phyloP scores from a whole-genome alignment of 2,888 invertebrate genomes.

The Petrolisthes cinctipes region DNA sequence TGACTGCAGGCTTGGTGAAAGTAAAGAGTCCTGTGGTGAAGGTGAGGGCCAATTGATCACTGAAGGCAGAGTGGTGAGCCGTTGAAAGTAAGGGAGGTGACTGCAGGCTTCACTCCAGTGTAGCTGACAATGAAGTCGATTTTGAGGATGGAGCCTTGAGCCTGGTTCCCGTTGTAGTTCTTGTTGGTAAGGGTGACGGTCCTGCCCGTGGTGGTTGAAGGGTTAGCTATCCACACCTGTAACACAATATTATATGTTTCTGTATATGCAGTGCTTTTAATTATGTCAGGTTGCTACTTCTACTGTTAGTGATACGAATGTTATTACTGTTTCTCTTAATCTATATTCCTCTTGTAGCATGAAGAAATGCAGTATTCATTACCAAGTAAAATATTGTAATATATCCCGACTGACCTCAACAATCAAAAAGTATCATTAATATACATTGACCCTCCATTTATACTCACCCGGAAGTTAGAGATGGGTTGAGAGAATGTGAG shows the following conservation, averaged over 20 bases:
- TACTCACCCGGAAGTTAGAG: conserved; percentile 15
- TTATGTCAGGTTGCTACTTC: too few species aligned
- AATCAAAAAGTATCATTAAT: not conserved
- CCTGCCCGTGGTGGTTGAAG: conserved; percentile 25
- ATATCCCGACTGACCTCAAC: not conserved
- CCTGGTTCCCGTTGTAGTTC: conserved; percentile 32
- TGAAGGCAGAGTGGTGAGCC: not conserved
- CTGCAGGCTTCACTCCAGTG: not conserved
- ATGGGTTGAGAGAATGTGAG: conserved; percentile 17
- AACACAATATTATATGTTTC: not conserved
- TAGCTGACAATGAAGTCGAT: conserved; percentile 18
- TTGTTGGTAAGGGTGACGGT: conserved; percentile 42
- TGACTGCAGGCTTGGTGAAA: not conserved
- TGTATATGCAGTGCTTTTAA: too few species aligned
- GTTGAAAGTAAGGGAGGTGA: conserved; percentile 28
- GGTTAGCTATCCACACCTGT: conserved; percentile 33
- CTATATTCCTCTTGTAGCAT: not conserved
- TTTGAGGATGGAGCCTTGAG: conserved; percentile 22
- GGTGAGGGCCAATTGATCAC: not conserved
- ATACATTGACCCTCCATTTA: not conserved
- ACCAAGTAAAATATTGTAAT: not conserved
- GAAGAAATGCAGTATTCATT: not conserved
- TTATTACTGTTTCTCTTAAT: too few species aligned
- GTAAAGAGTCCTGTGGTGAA: too few species aligned
- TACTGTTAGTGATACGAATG: too few species aligned